Conservation (phyloP, 2,113 vertebrate species). For the Xenotilapia leptura region DNA sequence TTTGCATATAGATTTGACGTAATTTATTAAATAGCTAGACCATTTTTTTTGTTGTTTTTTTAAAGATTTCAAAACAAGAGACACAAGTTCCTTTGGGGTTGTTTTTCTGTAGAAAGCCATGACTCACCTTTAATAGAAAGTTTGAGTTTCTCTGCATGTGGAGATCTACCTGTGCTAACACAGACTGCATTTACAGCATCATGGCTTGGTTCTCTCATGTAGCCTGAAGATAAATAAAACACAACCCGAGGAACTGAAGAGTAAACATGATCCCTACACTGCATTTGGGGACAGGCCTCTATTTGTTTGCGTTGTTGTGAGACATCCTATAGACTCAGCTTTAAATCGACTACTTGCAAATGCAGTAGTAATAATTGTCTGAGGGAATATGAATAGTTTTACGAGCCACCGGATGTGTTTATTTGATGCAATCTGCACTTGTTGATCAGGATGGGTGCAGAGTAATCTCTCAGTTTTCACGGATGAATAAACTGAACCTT, state of each 20-base stretch:
- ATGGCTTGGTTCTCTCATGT: background rate
- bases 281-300: background rate
- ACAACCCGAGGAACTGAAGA: background rate
- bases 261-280: background rate
- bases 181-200: background rate
- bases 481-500: background rate
- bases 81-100: rapidly evolving
- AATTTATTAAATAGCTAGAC: background rate
- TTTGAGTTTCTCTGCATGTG: background rate
- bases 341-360: background rate
- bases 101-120: background rate
- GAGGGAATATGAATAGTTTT: background rate
- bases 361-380: background rate
- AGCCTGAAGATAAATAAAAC: background rate
- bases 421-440: background rate
- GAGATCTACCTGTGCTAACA: background rate
- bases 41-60: background rate
- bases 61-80: background rate
- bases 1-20: background rate
- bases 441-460: background rate
- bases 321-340: background rate
- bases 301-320: background rate
- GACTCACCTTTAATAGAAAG: background rate
- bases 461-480: background rate
- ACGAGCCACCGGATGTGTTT: background rate